These are phyloP conservation scores for Cyanoliseus patagonus DNA, from an alignment of 2,113 vertebrate genomes.

Conservation along the genomic window DNA sequence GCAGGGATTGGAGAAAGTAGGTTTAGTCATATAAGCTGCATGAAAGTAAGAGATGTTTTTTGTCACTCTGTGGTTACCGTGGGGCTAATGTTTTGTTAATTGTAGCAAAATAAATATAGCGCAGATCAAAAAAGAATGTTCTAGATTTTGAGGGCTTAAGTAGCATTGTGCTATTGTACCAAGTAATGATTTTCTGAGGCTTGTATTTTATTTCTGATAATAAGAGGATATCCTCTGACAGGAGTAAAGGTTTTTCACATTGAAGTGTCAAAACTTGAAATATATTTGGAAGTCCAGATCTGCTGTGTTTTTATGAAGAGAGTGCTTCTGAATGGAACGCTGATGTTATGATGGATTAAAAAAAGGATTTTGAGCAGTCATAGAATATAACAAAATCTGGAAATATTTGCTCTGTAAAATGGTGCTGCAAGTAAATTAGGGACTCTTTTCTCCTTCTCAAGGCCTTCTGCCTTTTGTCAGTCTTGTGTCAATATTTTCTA, in stretches of 20 bases:
- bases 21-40: neutral
- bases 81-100: neutral
- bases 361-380: neutral
- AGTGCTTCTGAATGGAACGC: neutral
- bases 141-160: neutral
- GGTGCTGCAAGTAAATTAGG: neutral
- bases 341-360: neutral
- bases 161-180: neutral
- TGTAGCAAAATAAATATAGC: neutral
- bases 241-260: neutral
- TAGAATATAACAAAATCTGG: neutral
- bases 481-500: neutral
- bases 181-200: neutral
- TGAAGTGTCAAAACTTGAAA: conserved; percentile 33
- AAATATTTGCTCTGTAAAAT: neutral
- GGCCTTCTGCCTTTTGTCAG: neutral
- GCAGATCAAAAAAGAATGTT: neutral
- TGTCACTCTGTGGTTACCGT: neutral
- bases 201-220: conserved; percentile 23
- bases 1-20: neutral
- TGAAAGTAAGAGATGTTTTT: neutral
- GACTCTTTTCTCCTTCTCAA: neutral
- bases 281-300: neutral
- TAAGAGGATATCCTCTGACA: conserved; percentile 22
- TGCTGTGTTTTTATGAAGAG: neutral